A percentile compares a stretch with the other conserved stretches of the same genome.
These are phyloP conservation scores for Eledone cirrhosa DNA, from an alignment of 2,888 invertebrate genomes.

Conservation along the genomic window DNA sequence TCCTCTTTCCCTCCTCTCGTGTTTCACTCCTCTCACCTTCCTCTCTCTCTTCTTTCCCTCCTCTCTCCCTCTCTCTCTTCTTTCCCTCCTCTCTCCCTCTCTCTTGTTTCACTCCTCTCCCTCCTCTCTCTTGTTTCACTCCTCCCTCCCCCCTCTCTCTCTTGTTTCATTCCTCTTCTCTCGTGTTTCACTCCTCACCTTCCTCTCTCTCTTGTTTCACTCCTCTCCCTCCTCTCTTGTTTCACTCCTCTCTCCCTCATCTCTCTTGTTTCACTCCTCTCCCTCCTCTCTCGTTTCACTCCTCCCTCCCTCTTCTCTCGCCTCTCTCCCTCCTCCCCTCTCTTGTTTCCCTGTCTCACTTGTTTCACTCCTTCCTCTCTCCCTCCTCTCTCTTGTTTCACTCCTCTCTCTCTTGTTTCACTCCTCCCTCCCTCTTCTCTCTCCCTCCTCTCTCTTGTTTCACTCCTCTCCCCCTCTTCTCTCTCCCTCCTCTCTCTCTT, in stretches of 20 bases:
- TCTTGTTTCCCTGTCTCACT: neutral
- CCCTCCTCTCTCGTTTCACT: neutral
- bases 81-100: too few relatives aligned
- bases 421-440: neutral
- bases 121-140: too few relatives aligned
- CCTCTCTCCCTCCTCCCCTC: neutral
- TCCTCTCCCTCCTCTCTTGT: neutral
- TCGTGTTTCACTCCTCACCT: neutral
- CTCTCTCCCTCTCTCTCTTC: too few relatives aligned
- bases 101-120: too few relatives aligned
- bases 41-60: too few relatives aligned
- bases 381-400: neutral
- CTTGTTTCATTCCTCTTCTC: neutral
- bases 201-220: neutral
- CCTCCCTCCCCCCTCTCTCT: too few relatives aligned
- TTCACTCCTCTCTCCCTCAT: neutral
- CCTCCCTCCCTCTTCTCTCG: neutral
- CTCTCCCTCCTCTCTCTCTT: too few relatives aligned
- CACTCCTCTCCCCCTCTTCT: too few relatives aligned
- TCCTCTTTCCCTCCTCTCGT: too few relatives aligned
- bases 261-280: too few relatives aligned
- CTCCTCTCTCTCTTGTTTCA: neutral
- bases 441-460: constrained; percentile 22
- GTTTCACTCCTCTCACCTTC: too few relatives aligned
- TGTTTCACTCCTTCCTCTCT: neutral